Base-by-base conservation (phyloP, 2,113 vertebrate species). In the Albula goreensis region DNA sequence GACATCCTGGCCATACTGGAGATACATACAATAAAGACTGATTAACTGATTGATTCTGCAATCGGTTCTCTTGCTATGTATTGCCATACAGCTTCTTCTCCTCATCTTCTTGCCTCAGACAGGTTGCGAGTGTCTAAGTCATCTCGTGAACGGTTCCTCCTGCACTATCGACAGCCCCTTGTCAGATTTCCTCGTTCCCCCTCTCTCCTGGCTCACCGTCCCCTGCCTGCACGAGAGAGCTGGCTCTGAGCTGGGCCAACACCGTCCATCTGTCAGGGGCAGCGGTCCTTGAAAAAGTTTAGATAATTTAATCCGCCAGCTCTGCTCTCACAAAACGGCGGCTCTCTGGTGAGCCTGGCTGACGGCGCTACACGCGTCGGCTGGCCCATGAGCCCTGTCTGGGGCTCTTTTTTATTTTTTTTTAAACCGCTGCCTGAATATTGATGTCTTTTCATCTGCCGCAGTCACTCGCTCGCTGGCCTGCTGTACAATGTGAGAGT, bases 251-350 rank as follows among this genome's bases (percentile, higher is more conserved):
- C 63, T n/a, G 63, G 63, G 63, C 63, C 22, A 8, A 17, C 19
- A 8, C 19, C 4, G 63, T 70, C 63, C 63, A 70, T 70, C 63
- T 70, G 63, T 70, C 63, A 70, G 19, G 19, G 57, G 63, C 8
- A n/a, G 63, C 63, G n/a, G 63, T n/a, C 63, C 63, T 70, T 70
- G 63, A 70, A n/a, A 60, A 70, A 70, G 63, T 70, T 70, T 22
- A 17, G 63, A 70, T n/a, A 22, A 70, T 70, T 22, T 70, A n/a
- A 70, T 17, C 63, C n/a, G 63, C 63, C 63, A 70, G 63, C 13
- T 17, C 13, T 5, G 17, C 15, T 12, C 63, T n/a, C 19, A n/a
- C 63, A n/a, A 70, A 70, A 70, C 63, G 19, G 63, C 22, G 4
- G 63, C 63, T 25, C 63, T 70, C 63, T n/a, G 63, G 63, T n/a